These are phyloP conservation scores for Cotesia congregata DNA, from an alignment of 2,888 invertebrate species.

Conservation along the genomic window DNA sequence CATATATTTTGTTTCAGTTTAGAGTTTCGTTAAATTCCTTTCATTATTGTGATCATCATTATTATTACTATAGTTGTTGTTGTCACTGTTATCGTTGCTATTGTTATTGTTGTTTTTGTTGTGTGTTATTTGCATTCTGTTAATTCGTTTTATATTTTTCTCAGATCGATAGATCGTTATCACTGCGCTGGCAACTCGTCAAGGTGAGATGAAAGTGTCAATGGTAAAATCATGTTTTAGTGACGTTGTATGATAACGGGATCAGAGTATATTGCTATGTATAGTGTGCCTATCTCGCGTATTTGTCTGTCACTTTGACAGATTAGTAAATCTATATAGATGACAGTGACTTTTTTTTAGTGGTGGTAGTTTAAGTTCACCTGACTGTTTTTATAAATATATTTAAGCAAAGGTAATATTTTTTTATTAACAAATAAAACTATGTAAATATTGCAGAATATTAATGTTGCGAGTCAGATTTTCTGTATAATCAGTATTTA, in stretches of 20 bases:
- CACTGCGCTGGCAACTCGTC: background rate
- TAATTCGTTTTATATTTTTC: background rate
- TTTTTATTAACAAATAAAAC: background rate
- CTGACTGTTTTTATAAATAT: background rate
- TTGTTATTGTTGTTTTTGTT: slow-evolving; percentile 3
- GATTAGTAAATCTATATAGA: slow-evolving; percentile 28
- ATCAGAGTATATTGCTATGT: background rate
- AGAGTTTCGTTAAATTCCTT: background rate
- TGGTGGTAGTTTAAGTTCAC: background rate
- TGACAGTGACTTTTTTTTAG: slow-evolving; percentile 36
- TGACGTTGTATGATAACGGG: slow-evolving; percentile 16
- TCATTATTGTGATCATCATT: background rate
- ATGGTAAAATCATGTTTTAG: slow-evolving; percentile 24
- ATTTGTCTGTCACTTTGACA: slow-evolving; percentile 40
- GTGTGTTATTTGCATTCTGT: slow-evolving; percentile 12
- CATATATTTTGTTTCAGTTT: slow-evolving; percentile 1
- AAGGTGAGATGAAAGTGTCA: slow-evolving; percentile 32
- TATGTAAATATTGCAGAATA: background rate
- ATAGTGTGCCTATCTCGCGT: background rate
- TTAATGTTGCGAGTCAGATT: background rate
- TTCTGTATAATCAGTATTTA: background rate
- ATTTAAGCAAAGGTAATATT: background rate
- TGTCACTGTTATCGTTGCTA: background rate
- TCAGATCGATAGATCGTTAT: slow-evolving; percentile 22
- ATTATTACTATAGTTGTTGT: too few species aligned